phyloP scores from a whole-genome alignment of 2,888 invertebrate species.

The Cremastobaeus sp. region DNA sequence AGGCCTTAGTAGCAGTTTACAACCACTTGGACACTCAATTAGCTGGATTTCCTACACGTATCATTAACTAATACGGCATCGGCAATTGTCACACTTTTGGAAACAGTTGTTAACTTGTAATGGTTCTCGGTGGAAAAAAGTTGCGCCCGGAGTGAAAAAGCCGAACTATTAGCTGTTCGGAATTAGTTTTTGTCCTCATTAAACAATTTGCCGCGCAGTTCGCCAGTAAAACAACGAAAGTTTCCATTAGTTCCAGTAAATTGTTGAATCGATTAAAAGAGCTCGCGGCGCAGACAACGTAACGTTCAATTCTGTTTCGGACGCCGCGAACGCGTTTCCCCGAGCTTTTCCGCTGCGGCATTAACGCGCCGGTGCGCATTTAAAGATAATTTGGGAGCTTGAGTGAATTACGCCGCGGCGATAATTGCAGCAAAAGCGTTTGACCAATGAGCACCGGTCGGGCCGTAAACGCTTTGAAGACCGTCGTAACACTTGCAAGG shows the following conservation, averaged over 20 bases:
- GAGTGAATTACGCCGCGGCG: conserved; percentile 62
- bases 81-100: conserved; percentile 49
- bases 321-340: conserved; percentile 38
- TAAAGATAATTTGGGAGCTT: conserved; percentile 62
- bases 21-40: conserved; percentile 15
- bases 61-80: conserved; percentile 31
- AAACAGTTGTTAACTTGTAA: conserved; percentile 33
- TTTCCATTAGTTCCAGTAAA: conserved; percentile 54
- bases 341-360: conserved; percentile 54
- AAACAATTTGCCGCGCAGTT: conserved; percentile 49
- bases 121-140: conserved; percentile 6
- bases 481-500: conserved; percentile 52
- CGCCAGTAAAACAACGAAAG: conserved; percentile 45
- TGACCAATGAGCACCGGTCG: conserved; percentile 47
- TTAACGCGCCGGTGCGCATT: conserved; percentile 51
- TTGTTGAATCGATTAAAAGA: conserved; percentile 56
- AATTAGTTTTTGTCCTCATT: conserved; percentile 43
- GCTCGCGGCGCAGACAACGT: conserved; percentile 44
- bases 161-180: conserved; percentile 41
- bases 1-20: conserved; percentile 13
- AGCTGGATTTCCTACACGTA: conserved; percentile 25
- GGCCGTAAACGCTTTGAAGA: conserved; percentile 58
- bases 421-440: conserved; percentile 59
- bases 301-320: conserved; percentile 31
- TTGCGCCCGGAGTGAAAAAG: conserved; percentile 9